These are phyloP conservation scores for Nannospalax galili DNA, from an alignment of 2,113 vertebrate species.

Conservation along the genomic window DNA sequence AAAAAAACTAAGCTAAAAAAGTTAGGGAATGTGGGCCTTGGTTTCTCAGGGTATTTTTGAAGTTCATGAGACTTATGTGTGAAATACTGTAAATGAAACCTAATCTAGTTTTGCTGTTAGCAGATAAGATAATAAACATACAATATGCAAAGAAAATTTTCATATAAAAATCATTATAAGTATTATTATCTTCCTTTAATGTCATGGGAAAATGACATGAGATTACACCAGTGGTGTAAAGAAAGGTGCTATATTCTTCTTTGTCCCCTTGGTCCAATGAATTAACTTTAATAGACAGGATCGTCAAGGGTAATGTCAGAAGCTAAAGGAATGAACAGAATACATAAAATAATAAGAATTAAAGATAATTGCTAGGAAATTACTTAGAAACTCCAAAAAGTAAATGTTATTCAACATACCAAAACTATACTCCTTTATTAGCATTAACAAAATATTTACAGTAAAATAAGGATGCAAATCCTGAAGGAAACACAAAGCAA, in stretches of 20 bases:
- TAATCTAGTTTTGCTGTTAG: background rate
- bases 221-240: background rate
- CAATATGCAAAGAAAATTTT: background rate
- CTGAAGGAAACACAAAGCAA: conserved; percentile 37
- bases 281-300: background rate
- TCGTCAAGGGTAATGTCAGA: background rate
- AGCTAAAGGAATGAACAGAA: conserved; percentile 4
- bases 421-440: conserved; percentile 23
- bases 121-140: background rate
- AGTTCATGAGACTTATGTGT: background rate
- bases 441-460: conserved; percentile 37
- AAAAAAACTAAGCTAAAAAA: background rate
- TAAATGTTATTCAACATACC: conserved; percentile 25
- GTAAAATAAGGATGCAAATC: conserved; percentile 31
- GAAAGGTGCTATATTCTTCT: background rate
- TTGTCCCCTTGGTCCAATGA: background rate
- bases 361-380: conserved; percentile 14
- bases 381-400: conserved; percentile 34
- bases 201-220: background rate
- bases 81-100: background rate
- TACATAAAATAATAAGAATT: background rate
- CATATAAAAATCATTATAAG: background rate
- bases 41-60: background rate
- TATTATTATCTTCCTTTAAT: background rate
- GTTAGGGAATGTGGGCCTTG: background rate